Base-by-base conservation (phyloP, 2,113 vertebrate species). In the Dolichotis patagonum region DNA sequence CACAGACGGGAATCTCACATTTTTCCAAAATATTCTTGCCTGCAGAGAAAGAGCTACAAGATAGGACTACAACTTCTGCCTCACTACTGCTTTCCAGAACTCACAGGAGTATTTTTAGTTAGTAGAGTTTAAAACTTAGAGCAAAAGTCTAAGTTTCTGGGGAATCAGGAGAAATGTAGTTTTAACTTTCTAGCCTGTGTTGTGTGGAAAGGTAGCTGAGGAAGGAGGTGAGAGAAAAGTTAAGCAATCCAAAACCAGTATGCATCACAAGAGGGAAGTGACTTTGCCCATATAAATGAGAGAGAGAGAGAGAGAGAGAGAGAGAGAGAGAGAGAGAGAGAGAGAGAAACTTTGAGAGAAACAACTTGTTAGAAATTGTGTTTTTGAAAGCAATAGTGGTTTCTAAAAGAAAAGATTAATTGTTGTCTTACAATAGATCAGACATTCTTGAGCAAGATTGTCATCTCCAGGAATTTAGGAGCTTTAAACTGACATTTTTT, bases 341-440 rank as follows among this genome's bases (percentile, higher is more conserved):
- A 71, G 32, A 81, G 24, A 46, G 24, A 65, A 20, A 65, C 24
- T 73, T 63, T 93, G 73, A 65, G n/a, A 92, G 60, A 94, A 84
- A 91, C n/a, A 62, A 13, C 28, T 71, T 58, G 46, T 22, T 75
- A 52, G 46, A 71, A 85, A 43, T 22, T 16, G 17, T 63, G 19
- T 58, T 84, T 88, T 32, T 35, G 11, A 80, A 80, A 26, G n/a
- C 3, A 93, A 69, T 24, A 14, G 11, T 92, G 49, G 13, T 41
- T 82, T 94, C 63, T 17, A 92, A 75, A 60, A 28, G 46, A 65
- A 89, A n/a, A 90, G 58, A n/a, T n/a, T 81, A 62, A 80, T 84
- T 90, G 19, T 1, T 7, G 60, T 54, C n/a, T 90, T 78, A 62
- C 78, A 67, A 80, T 10, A 85, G 32, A 41, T 87, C 46, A 58